phyloP scores from a whole-genome alignment of 2,797 vertebrate species.

The Loriculus beryllinus region DNA sequence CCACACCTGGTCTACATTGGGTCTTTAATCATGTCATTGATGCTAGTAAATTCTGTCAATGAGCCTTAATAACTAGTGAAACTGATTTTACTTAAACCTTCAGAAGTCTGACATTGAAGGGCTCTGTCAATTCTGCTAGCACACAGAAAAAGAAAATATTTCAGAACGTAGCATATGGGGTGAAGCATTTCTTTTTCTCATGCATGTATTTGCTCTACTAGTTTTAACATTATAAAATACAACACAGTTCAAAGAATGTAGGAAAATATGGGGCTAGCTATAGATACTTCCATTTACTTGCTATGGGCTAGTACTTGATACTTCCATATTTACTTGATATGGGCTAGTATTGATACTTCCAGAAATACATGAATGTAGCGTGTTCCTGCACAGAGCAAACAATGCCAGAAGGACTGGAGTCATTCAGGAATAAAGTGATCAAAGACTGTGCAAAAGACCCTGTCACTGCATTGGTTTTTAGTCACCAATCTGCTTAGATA shows the following conservation, averaged over 20 bases:
- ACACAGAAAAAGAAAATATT: background rate
- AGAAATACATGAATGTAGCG: background rate
- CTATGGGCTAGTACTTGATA: too few relatives aligned
- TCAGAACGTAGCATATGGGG: background rate
- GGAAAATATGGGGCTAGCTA: background rate
- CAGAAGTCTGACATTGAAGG: background rate
- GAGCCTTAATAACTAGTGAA: background rate
- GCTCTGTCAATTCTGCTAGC: background rate
- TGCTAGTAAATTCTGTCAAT: background rate
- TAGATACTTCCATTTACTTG: background rate
- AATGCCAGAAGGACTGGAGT: background rate
- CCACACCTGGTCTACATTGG: background rate
- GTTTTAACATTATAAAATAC: background rate
- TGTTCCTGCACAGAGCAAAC: background rate
- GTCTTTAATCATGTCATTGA: background rate
- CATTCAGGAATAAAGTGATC: background rate
- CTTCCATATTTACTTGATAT: too few relatives aligned
- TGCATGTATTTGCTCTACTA: background rate
- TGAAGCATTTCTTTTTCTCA: background rate
- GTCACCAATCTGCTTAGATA: background rate
- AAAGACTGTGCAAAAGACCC: background rate
- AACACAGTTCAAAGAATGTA: background rate
- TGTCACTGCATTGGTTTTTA: background rate
- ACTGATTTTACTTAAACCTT: background rate
- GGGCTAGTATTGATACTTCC: background rate